These are phyloP conservation scores for Globodera ellingtonae DNA, from an alignment of 1,140 invertebrate species.

Conservation along the genomic window DNA sequence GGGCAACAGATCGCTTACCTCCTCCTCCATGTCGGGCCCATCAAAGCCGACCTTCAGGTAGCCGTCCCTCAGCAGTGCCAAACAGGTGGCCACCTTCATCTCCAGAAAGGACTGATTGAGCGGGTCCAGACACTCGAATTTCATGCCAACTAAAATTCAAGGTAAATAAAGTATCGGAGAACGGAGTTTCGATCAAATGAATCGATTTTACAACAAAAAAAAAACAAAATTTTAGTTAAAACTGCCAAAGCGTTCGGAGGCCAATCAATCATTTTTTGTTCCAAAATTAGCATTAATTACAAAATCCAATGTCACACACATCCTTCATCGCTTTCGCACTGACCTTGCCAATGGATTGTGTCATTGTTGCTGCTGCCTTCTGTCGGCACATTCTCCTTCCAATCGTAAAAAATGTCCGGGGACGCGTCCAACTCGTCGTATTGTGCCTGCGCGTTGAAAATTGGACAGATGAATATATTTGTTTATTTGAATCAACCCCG, in stretches of 20 bases:
- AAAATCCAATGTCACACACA: too few relatives aligned
- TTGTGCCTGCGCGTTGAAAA: not conserved
- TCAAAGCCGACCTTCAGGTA: slow-evolving; percentile 54
- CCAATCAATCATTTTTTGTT: too few relatives aligned
- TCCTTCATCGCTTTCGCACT: too few relatives aligned
- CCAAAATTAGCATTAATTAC: too few relatives aligned
- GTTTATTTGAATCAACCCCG: not conserved
- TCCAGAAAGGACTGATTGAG: slow-evolving; percentile 37
- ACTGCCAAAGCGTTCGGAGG: too few relatives aligned
- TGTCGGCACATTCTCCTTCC: slow-evolving; percentile 25
- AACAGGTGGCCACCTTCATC: slow-evolving; percentile 42
- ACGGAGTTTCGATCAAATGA: too few relatives aligned
- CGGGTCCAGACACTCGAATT: slow-evolving; percentile 53
- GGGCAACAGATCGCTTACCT: slow-evolving; percentile 1
- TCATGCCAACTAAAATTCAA: slow-evolving; percentile 34
- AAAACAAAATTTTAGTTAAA: too few relatives aligned
- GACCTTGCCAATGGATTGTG: not conserved
- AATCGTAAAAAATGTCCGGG: slow-evolving; percentile 27
- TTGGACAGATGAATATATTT: not conserved
- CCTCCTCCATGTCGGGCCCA: slow-evolving; percentile 46
- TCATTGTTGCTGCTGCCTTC: not conserved
- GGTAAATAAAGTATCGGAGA: not conserved
- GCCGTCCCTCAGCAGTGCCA: slow-evolving; percentile 41
- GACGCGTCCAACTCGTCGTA: slow-evolving; percentile 30
- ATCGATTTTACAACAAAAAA: too few relatives aligned